These are phyloP conservation scores for Gerris buenoi DNA, from an alignment of 1,140 invertebrate genomes.

Conservation along the genomic window DNA sequence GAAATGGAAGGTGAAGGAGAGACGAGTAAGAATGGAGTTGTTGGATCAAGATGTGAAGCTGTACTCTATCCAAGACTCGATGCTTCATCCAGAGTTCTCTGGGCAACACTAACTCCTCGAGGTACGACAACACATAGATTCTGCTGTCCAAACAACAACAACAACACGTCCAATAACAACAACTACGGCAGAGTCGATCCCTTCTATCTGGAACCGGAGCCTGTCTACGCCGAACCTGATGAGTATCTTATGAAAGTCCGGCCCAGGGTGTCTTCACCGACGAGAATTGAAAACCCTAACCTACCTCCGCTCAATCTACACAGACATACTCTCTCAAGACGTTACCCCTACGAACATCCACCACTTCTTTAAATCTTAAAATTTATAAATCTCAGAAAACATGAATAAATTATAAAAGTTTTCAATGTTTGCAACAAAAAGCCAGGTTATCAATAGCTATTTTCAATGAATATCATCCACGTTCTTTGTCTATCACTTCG, in stretches of 20 bases:
- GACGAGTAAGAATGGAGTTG: conserved; percentile 9
- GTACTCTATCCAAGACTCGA: conserved; percentile 33
- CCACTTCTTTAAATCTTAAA: background rate
- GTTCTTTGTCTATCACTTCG: too few species aligned
- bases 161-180: conserved; percentile 22
- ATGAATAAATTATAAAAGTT: too few species aligned
- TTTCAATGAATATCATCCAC: too few species aligned
- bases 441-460: too few species aligned
- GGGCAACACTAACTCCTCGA: conserved; percentile 65
- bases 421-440: too few species aligned
- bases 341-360: background rate
- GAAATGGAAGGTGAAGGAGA: conserved; percentile 21
- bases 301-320: conserved; percentile 56
- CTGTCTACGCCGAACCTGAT: conserved; percentile 57
- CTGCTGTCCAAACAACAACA: conserved; percentile 1
- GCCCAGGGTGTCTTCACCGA: conserved; percentile 52
- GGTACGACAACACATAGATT: conserved; percentile 36
- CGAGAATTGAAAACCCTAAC: conserved; percentile 62
- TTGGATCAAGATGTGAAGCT: conserved; percentile 28
- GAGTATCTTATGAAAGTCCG: conserved; percentile 34
- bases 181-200: conserved; percentile 26
- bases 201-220: conserved; percentile 38
- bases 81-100: conserved; percentile 49
- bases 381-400: too few species aligned
- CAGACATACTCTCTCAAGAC: conserved; percentile 27